Evolutionary conservation across 1,140 invertebrate species (phyloP).

Genomic region (Drosophila melanogaster): Release_6_plus_ISO1_MT NT_037436.4:20765001-20765500

Average conservation of each 20-base stretch:
- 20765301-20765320: conserved; percentile 30
- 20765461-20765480: conserved; percentile 77
- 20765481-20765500: conserved; percentile 61
- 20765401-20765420: background rate
- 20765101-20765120: background rate
- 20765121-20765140: background rate
- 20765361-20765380: conserved; percentile 25
- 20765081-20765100: background rate
- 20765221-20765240: background rate
- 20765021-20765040: conserved; percentile 27
- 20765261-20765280: conserved; percentile 3
- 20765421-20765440: conserved; percentile 37
- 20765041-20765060: background rate
- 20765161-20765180: too few relatives aligned
- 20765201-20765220: background rate
- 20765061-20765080: conserved; percentile 1
- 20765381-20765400: conserved; percentile 2
- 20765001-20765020: conserved; percentile 36
- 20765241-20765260: conserved; percentile 2
- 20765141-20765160: background rate
- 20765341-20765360: conserved; percentile 41
- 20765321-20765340: conserved; percentile 26
- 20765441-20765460: conserved; percentile 29
- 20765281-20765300: conserved; percentile 49
- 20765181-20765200: background rate